Percentiles rank a stretch among this genome's conserved stretches.
Conservation (phyloP, 2,113 vertebrate genomes). For the Gnathonemus echidnorhynchus region DNA sequence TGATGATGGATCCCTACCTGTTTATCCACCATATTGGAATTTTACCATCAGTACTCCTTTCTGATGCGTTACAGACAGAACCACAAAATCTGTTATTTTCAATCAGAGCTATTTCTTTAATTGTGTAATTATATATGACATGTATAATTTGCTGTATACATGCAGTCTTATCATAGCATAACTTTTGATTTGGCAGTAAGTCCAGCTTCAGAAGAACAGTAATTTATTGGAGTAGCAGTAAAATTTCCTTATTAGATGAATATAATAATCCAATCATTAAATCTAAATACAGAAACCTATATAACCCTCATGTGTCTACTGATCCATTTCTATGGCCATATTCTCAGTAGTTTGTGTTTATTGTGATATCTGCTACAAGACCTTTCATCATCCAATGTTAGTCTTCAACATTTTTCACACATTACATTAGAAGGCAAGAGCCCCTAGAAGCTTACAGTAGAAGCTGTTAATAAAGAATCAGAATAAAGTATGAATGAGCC, state of each 20-base stretch:
- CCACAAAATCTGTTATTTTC: constrained; percentile 33
- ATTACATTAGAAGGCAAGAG: background rate
- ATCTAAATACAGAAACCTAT: background rate
- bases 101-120: constrained; percentile 25
- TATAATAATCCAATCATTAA: background rate
- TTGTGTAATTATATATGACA: constrained; percentile 36
- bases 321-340: background rate
- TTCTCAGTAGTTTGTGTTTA: background rate
- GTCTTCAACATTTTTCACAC: background rate
- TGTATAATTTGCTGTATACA: constrained; percentile 10
- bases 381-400: background rate
- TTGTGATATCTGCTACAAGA: background rate
- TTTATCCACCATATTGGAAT: constrained; percentile 28
- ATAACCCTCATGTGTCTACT: background rate
- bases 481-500: background rate
- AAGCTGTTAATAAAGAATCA: background rate
- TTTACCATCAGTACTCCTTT: constrained; percentile 36
- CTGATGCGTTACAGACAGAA: constrained; percentile 26
- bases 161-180: background rate
- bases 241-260: background rate
- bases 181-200: background rate
- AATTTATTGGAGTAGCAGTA: background rate
- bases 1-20: constrained; percentile 31
- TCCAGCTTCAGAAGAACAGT: background rate
- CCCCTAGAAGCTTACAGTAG: background rate